Evolutionary conservation across 2,888 invertebrate species (phyloP).

Genomic region (Conomelus anceps): DNA sequence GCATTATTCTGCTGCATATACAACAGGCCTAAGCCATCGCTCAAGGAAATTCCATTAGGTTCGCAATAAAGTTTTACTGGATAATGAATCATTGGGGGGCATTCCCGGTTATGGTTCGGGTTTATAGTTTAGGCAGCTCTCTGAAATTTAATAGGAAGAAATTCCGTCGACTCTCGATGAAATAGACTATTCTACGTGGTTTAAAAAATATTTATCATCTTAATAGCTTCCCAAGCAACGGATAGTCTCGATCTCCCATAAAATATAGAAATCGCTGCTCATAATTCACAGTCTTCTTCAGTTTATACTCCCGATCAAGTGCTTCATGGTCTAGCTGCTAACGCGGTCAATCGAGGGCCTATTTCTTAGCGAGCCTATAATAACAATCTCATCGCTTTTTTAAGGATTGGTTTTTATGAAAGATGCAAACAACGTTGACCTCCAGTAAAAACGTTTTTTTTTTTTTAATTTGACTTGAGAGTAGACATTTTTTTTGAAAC

Average conservation of each 20-base stretch:
- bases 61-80: background rate
- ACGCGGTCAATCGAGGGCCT: background rate
- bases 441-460: background rate
- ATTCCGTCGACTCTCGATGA: background rate
- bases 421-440: background rate
- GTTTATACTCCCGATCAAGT: background rate
- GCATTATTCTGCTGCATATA: too few relatives aligned
- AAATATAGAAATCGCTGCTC: background rate
- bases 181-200: background rate
- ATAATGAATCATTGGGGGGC: background rate
- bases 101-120: background rate
- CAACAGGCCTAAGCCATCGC: background rate
- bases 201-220: background rate
- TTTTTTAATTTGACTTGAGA: background rate
- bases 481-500: too few relatives aligned
- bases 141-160: background rate
- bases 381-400: background rate
- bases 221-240: background rate
- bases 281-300: background rate
- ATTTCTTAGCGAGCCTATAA: background rate
- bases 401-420: background rate
- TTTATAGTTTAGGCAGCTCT: background rate
- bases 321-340: background rate
- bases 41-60: background rate
- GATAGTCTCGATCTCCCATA: background rate